phyloP scores from a whole-genome alignment of 2,888 invertebrate genomes.

The Melieria omissa region DNA sequence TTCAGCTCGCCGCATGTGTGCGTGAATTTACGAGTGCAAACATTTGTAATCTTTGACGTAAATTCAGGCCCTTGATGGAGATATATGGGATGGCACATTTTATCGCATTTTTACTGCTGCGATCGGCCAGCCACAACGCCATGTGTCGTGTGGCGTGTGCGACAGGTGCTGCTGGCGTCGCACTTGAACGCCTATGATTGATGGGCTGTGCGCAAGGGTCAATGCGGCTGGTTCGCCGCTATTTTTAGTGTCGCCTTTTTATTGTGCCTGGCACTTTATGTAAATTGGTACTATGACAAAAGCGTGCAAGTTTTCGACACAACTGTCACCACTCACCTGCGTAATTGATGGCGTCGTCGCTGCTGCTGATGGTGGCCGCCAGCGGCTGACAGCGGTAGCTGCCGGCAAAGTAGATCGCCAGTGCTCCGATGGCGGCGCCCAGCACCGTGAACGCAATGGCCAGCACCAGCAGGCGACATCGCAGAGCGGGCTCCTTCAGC shows the following conservation, averaged over 20 bases:
- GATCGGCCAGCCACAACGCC: background rate
- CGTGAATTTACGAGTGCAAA: background rate
- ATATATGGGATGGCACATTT: background rate
- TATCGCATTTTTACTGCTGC: constrained; percentile 5
- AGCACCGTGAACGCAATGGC: constrained; percentile 64
- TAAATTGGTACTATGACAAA: background rate
- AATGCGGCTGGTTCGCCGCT: too few species aligned
- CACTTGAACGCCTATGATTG: constrained; percentile 13
- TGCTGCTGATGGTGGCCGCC: constrained; percentile 42
- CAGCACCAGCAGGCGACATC: constrained; percentile 67
- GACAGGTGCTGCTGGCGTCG: constrained; percentile 1
- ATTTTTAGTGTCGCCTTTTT: too few species aligned
- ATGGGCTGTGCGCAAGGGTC: background rate
- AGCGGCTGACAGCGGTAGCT: constrained; percentile 51
- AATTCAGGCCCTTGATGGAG: background rate
- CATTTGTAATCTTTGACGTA: background rate
- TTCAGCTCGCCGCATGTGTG: background rate
- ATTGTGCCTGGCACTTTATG: too few species aligned
- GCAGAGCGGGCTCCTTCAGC: constrained; percentile 79
- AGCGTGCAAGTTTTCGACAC: constrained; percentile 1
- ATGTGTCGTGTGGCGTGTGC: background rate
- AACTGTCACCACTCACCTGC: constrained; percentile 14
- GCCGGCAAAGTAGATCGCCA: constrained; percentile 66
- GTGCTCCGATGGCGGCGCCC: constrained; percentile 65
- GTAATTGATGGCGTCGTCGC: constrained; percentile 21